Base-by-base conservation (phyloP, 2,113 vertebrate species). In the Danionella cerebrum region DNA sequence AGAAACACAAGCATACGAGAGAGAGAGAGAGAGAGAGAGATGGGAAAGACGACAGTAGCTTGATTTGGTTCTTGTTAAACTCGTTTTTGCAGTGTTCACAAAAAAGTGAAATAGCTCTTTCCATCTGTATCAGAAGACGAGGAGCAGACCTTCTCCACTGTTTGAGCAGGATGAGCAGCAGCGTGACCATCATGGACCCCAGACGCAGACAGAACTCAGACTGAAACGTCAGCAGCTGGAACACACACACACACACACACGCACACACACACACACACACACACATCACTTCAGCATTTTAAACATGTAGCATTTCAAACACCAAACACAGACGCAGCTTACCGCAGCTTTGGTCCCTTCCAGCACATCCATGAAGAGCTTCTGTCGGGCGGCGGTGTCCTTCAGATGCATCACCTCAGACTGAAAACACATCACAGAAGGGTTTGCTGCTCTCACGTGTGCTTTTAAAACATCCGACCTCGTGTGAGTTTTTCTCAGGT, bases 101-200 rank as follows among this genome's bases (percentile, higher is more conserved):
- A n/a, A n/a, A n/a, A n/a, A n/a, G 13, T 4, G 7, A 41, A 41
- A 14, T 41, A 39, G n/a, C n/a, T n/a, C n/a, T n/a, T n/a, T n/a
- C n/a, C n/a, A n/a, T n/a, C n/a, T n/a, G n/a, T n/a, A n/a, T n/a
- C n/a, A n/a, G n/a, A 33, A 33, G 5, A 41, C 78, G 45, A 58
- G 1, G 22, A 19, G 80, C 85, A 66, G 19, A 97, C 96, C 90
- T 88, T 73, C 87, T 93, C 96, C 96, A 98, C 72, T 94, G 91
- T 65, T 91, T 94, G 24, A 98, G 88, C 38, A 98, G 89, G 79
- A 97, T 85, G 11, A 97, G 86, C 4, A 98, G 91, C 31, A 98
- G 82, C 0, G 95, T 97, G 38, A 93, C 92, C 29, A 92, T 86
- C 94, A 97, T 97, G 72, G 94, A 97, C 0, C 95, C 95, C 1